These are phyloP conservation scores for Notiomystis cincta DNA, from an alignment of 2,113 vertebrate genomes.

Conservation along the genomic window DNA sequence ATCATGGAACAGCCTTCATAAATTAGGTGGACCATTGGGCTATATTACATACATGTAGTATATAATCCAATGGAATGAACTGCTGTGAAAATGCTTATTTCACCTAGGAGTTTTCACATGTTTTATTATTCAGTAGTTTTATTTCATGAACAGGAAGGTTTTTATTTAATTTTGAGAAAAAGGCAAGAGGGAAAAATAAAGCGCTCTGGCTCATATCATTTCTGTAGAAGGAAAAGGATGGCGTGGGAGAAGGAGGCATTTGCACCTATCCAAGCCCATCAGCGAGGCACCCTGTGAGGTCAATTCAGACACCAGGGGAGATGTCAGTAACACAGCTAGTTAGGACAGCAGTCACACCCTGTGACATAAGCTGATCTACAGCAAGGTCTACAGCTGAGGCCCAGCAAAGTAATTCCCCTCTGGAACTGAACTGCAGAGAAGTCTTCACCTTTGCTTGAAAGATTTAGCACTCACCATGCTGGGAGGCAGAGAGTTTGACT, in stretches of 20 bases:
- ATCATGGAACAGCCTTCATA: conserved; percentile 6
- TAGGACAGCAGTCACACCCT: background rate
- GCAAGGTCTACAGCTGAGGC: background rate
- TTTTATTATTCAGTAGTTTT: conserved; percentile 56
- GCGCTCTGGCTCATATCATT: background rate
- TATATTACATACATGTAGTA: background rate
- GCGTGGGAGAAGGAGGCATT: background rate
- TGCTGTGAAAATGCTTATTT: conserved; percentile 37
- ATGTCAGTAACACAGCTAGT: background rate
- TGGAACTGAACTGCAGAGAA: background rate
- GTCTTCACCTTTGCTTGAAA: background rate
- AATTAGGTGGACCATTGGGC: background rate
- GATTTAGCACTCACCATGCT: background rate
- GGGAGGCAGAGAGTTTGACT: background rate
- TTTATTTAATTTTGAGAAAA: conserved; percentile 5
- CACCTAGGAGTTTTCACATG: background rate
- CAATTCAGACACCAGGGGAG: background rate
- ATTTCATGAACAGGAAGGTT: background rate
- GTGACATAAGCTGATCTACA: background rate
- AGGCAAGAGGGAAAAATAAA: background rate
- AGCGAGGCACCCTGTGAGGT: background rate
- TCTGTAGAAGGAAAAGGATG: background rate
- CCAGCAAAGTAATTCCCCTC: background rate
- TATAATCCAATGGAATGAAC: background rate
- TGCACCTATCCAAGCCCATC: background rate